phyloP scores from a whole-genome alignment of 2,797 vertebrate species.

The Rallus crepitans region DNA sequence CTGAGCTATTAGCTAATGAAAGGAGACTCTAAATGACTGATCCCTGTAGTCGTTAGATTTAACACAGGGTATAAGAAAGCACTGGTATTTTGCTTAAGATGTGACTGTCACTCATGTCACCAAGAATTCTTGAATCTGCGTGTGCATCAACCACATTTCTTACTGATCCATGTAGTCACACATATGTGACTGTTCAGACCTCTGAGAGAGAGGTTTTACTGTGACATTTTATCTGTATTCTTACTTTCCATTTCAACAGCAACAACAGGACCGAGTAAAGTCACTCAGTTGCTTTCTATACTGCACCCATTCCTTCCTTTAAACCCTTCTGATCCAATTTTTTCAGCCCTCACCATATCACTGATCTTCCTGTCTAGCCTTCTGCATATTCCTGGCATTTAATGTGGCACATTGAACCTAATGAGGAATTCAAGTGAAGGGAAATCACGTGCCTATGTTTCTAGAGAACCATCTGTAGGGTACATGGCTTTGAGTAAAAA shows the following conservation, averaged over 20 bases:
- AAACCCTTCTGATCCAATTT: neutral
- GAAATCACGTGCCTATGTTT: neutral
- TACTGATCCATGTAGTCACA: neutral
- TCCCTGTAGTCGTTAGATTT: neutral
- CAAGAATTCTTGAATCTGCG: neutral
- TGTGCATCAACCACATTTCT: neutral
- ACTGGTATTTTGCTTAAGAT: neutral
- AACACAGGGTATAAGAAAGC: neutral
- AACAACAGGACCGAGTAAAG: neutral
- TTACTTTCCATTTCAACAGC: neutral
- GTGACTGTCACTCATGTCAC: neutral
- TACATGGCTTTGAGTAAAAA: neutral
- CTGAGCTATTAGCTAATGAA: neutral
- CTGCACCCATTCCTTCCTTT: neutral
- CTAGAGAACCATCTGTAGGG: neutral
- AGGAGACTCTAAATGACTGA: neutral
- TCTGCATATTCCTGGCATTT: neutral
- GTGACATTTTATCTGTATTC: neutral
- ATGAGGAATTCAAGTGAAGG: neutral
- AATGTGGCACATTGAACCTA: neutral
- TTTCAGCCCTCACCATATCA: neutral
- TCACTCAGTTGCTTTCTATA: neutral
- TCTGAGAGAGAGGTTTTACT: neutral
- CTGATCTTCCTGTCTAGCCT: neutral
- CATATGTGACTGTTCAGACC: neutral